Evolutionary conservation across 2,113 vertebrate species (phyloP).

Genomic region (Pygoscelis adeliae): DNA sequence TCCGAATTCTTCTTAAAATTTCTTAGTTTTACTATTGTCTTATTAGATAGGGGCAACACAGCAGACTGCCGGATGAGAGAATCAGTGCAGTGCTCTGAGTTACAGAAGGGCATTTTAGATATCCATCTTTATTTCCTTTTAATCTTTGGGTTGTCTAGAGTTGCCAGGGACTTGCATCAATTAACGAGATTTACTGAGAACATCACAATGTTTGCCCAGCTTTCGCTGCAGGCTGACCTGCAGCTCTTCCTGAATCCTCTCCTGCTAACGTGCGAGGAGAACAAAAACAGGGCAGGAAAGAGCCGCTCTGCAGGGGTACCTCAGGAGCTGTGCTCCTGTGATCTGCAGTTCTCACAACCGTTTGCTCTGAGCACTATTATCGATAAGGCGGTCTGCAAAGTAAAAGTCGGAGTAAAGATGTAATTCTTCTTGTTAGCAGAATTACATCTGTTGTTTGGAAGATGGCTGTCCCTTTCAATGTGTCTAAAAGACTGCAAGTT

Average conservation of each 20-base stretch:
- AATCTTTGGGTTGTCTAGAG: not conserved
- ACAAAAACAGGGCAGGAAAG: not conserved
- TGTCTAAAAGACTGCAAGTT: not conserved
- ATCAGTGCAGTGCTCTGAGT: not conserved
- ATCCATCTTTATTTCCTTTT: not conserved
- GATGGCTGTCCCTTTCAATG: not conserved
- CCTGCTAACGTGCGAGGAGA: not conserved
- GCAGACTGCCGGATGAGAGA: not conserved
- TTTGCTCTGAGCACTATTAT: not conserved
- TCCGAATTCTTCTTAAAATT: not conserved
- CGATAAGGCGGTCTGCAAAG: not conserved
- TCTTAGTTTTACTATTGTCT: not conserved
- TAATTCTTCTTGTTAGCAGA: not conserved
- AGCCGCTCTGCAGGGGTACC: accelerated
- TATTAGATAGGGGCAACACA: not conserved
- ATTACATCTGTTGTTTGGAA: not conserved
- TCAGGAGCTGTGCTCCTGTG: not conserved
- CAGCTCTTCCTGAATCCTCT: not conserved
- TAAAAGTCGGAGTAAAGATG: not conserved
- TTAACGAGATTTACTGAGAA: not conserved
- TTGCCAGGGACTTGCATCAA: not conserved
- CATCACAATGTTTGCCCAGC: not conserved
- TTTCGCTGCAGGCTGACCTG: not conserved
- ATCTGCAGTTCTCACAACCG: accelerated
- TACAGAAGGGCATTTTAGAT: not conserved